Evolutionary conservation across 1,140 invertebrate species (phyloP).

Genomic region (Halyomorpha halys): DNA sequence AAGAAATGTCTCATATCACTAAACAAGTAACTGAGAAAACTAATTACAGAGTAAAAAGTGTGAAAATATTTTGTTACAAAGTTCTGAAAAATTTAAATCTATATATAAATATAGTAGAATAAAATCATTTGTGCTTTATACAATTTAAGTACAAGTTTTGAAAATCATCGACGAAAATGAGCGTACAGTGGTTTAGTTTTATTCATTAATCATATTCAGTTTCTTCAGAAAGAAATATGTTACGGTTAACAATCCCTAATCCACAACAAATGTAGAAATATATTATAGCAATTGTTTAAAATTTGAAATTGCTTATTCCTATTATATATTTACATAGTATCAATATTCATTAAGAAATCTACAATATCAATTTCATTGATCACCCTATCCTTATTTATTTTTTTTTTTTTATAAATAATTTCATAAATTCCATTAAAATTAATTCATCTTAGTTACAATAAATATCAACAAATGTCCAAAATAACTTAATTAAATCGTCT

Average conservation of each 20-base stretch:
- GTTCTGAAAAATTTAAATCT: conserved; percentile 23
- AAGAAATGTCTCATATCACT: conserved; percentile 21
- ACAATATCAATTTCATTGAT: conserved; percentile 4
- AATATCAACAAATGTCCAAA: conserved; percentile 16
- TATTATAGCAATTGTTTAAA: conserved; percentile 13
- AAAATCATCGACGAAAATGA: not conserved
- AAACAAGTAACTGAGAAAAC: conserved; percentile 6
- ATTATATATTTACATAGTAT: conserved; percentile 1
- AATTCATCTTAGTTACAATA: conserved; percentile 10
- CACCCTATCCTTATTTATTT: conserved; percentile 9
- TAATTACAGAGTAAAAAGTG: conserved; percentile 24
- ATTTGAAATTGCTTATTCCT: not conserved
- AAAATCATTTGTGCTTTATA: conserved; percentile 25
- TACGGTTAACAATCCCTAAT: conserved; percentile 8
- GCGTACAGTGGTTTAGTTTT: not conserved
- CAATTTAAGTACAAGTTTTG: conserved; percentile 18
- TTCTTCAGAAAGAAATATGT: conserved; percentile 4
- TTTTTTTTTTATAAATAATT: not conserved
- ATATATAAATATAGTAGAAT: conserved; percentile 19
- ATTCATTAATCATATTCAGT: not conserved
- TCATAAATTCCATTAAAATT: too few species aligned
- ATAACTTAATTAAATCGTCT: conserved; percentile 14
- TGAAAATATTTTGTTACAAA: conserved; percentile 25
- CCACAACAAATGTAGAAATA: not conserved
- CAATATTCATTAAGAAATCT: not conserved